Conservation (phyloP, 2,113 vertebrate genomes). For the Pica pica region DNA sequence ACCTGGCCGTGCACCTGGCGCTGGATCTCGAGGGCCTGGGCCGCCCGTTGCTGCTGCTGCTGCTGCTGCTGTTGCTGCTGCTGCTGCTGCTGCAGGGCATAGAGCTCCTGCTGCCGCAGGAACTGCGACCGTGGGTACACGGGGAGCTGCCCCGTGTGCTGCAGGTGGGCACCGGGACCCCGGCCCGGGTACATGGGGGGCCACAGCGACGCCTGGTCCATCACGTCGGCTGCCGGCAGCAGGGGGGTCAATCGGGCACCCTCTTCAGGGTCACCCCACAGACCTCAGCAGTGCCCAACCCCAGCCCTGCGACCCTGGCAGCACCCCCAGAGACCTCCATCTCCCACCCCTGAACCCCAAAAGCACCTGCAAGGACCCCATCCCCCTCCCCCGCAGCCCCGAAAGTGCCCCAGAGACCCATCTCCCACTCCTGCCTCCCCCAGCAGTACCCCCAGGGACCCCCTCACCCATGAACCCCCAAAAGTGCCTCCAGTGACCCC, state of each 20-base stretch:
- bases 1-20: slow-evolving; percentile 64
- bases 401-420: not conserved
- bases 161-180: slow-evolving; percentile 88
- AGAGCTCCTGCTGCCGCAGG: slow-evolving; percentile 94
- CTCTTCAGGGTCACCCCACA: not conserved
- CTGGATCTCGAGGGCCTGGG: slow-evolving; percentile 75
- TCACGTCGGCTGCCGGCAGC: slow-evolving; percentile 81
- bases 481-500: no score
- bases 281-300: not conserved
- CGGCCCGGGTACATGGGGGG: slow-evolving; percentile 89
- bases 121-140: slow-evolving; percentile 92
- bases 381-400: not conserved
- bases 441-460: not conserved
- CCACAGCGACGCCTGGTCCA: slow-evolving; percentile 95
- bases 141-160: slow-evolving; percentile 86
- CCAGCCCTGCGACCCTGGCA: rapidly evolving
- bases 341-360: not conserved
- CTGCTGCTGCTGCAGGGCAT: slow-evolving; percentile 77
- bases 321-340: not conserved
- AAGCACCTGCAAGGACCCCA: not conserved
- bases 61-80: slow-evolving; percentile 53
- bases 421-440: not conserved
- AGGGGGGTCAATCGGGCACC: not conserved
- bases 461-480: not conserved
- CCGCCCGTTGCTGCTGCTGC: slow-evolving; percentile 67